phyloP scores from a whole-genome alignment of 92 coral and sea anemone species.

The Palythoa heliodiscus region DNA sequence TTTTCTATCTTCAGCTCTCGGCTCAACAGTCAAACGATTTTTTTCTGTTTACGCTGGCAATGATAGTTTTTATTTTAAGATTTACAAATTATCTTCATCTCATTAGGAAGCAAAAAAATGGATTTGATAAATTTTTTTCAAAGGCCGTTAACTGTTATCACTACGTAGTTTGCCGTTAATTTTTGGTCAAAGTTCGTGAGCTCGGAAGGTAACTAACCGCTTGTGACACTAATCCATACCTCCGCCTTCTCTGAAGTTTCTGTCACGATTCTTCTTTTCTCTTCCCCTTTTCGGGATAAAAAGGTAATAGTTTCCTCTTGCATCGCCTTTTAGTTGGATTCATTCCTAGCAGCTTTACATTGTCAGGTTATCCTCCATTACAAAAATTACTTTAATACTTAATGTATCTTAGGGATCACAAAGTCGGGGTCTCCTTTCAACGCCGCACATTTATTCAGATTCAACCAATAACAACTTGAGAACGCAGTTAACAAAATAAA shows the following conservation, averaged over 20 bases:
- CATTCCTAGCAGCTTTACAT: constrained; percentile 54
- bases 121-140: constrained; percentile 21
- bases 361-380: constrained; percentile 43
- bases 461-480: constrained; percentile 10
- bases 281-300: constrained; percentile 68
- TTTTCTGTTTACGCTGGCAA: constrained; percentile 19
- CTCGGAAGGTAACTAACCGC: background rate
- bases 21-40: background rate
- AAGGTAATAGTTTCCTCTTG: constrained; percentile 63
- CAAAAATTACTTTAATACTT: constrained; percentile 52
- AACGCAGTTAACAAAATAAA: constrained; percentile 26
- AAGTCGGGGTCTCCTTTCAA: constrained; percentile 31
- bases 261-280: constrained; percentile 49
- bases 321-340: constrained; percentile 49
- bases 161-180: constrained; percentile 29
- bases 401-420: constrained; percentile 52
- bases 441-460: background rate
- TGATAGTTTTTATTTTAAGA: constrained; percentile 19
- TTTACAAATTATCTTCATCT: constrained; percentile 40
- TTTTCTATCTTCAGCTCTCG: background rate
- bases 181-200: constrained; percentile 15
- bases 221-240: constrained; percentile 44
- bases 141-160: constrained; percentile 35
- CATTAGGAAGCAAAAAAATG: constrained; percentile 27
- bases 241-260: constrained; percentile 57